phyloP scores from a whole-genome alignment of 2,113 vertebrate species.

The Aplodontia rufa region DNA sequence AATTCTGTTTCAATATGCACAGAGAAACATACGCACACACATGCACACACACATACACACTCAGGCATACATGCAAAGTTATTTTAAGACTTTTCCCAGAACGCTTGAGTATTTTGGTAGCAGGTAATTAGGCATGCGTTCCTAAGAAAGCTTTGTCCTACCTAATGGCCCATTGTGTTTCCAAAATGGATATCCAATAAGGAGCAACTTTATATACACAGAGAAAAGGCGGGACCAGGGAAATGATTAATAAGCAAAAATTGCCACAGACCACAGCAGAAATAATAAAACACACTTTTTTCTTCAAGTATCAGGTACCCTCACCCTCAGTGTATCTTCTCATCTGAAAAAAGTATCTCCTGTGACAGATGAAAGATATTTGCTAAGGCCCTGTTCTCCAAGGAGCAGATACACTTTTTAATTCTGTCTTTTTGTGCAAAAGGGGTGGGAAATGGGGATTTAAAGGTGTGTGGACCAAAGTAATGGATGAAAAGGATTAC shows the following conservation, averaged over 20 bases:
- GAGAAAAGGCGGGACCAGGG: neutral
- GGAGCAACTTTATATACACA: neutral
- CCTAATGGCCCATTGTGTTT: neutral
- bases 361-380: neutral
- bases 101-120: neutral
- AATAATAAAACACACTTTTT: neutral
- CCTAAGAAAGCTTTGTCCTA: neutral
- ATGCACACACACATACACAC: neutral
- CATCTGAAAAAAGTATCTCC: neutral
- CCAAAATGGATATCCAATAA: neutral
- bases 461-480: neutral
- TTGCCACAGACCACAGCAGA: neutral
- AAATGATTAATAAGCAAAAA: conserved; percentile 17
- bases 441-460: neutral
- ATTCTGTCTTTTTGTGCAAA: neutral
- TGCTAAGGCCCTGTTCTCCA: neutral
- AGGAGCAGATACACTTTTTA: neutral
- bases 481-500: neutral
- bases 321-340: neutral
- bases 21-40: neutral
- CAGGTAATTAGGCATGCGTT: neutral
- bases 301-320: neutral
- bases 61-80: neutral
- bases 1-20: neutral
- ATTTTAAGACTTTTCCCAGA: neutral